Base-by-base conservation (phyloP, 2,888 invertebrate species). In the Nesidiocoris tenuis region DNA sequence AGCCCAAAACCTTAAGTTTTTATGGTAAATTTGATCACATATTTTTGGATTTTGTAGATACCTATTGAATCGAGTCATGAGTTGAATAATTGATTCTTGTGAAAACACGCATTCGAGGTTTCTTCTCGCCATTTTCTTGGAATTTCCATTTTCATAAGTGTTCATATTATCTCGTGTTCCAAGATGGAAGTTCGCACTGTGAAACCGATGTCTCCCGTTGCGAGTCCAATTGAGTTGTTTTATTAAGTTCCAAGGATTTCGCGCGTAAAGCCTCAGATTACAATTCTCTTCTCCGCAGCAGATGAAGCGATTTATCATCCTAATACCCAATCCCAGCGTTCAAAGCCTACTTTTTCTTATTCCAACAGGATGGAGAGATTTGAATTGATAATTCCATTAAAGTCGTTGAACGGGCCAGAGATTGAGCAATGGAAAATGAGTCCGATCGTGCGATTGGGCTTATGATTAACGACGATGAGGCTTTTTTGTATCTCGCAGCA, bases 241-340 rank as follows among this genome's bases (percentile, higher is more conserved):
- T 57, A 59, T 68, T 68, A 17, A 57, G n/a, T 68, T 23, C 57
- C 18, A 1, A n/a, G 18, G 22, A 22, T 57, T 68, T 68, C 59
- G 59, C 68, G 57, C 56, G 17, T 56, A 24, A 18, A 22, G 57
- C 17, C 57, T 23, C 68, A 61, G 72, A 72, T 72, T 72, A 72
- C 55, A 39, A 22, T 61, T 63, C 76, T 22, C 61, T 54, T 18
- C 61, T 39, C 70, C 70, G 63, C 71, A 71, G 76, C 72, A 76
- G 70, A 76, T 64, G 54, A 57, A 21, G 76, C 65, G 65, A 76
- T 76, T 71, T 57, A 76, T 76, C 76, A 76, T 71, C 56, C 39
- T 76, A 76, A 76, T 76, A 71, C 76, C 76, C 72, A 61, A 76
- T 76, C 71, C 76, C 76, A 61, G 54, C 63, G 63, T 74, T 61